Evolutionary conservation across 2,797 vertebrate genomes (phyloP).

Genomic region (Momotus momota): DNA sequence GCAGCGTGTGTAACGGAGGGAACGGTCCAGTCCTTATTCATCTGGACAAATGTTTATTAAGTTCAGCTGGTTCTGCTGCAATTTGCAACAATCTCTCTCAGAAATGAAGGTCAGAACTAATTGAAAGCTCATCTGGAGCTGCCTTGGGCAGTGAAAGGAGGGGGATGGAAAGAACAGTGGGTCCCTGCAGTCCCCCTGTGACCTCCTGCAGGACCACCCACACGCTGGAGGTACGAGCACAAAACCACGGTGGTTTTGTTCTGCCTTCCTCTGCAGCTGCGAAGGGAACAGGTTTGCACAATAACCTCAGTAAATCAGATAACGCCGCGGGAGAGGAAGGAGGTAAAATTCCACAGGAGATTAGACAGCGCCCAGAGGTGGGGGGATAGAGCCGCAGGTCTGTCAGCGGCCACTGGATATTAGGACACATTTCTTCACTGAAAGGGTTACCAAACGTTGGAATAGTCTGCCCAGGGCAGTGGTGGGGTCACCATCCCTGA

Average conservation of each 20-base stretch:
- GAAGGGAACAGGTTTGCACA: background rate
- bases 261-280: background rate
- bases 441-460: too few species aligned
- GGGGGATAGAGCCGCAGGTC: background rate
- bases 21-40: background rate
- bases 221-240: background rate
- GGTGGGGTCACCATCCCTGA: too few species aligned
- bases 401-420: background rate
- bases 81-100: background rate
- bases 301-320: background rate
- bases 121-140: constrained; percentile 23
- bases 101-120: constrained; percentile 19
- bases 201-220: constrained; percentile 41
- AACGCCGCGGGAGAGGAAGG: background rate
- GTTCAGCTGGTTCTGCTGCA: background rate
- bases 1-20: background rate
- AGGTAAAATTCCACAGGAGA: background rate
- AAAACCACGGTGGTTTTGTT: background rate
- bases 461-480: too few species aligned
- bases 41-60: background rate
- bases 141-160: constrained; percentile 12
- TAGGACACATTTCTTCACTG: too few species aligned
- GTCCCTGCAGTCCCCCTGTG: constrained; percentile 15
- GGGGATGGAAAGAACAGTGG: background rate
- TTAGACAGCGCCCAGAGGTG: background rate